These are phyloP conservation scores for Latheticus oryzae DNA, from an alignment of 2,888 invertebrate species.

Conservation along the genomic window DNA sequence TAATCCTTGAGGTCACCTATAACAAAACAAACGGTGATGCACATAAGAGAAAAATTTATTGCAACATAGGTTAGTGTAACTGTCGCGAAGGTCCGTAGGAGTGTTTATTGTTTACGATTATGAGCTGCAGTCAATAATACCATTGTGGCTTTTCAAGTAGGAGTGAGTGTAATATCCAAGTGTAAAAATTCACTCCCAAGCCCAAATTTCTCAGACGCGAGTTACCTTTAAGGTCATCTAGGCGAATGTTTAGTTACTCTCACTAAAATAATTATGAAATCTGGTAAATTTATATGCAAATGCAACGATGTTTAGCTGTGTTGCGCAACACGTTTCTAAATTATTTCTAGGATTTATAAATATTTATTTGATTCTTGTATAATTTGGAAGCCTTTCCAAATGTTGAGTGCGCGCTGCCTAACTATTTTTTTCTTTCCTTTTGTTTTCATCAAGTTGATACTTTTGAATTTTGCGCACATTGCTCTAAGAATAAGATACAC, in stretches of 20 bases:
- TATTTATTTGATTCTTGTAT: slow-evolving; percentile 42
- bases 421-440: slow-evolving; percentile 1
- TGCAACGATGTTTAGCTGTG: slow-evolving; percentile 38
- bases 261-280: slow-evolving; percentile 42
- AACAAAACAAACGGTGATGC: slow-evolving; percentile 27
- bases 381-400: slow-evolving; percentile 39
- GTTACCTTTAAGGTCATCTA: slow-evolving; percentile 17
- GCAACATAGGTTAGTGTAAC: slow-evolving; percentile 6
- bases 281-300: slow-evolving; percentile 44
- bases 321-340: slow-evolving; percentile 40
- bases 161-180: too few species aligned
- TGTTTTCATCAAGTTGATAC: neutral
- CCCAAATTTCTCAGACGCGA: slow-evolving; percentile 2
- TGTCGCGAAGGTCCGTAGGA: slow-evolving; percentile 20
- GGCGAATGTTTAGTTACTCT: slow-evolving; percentile 24
- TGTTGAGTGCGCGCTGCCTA: slow-evolving; percentile 26
- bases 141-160: slow-evolving; percentile 3
- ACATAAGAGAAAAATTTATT: slow-evolving; percentile 14
- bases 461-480: slow-evolving; percentile 19
- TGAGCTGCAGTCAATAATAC: slow-evolving; percentile 5
- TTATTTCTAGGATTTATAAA: slow-evolving; percentile 39
- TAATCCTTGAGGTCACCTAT: slow-evolving; percentile 21
- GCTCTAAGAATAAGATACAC: slow-evolving; percentile 20
- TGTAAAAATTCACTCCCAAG: slow-evolving; percentile 9
- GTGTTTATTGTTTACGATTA: slow-evolving; percentile 24